Evolutionary conservation across 2,888 invertebrate species (phyloP).

Genomic region (Trichogramma evanescens): DNA sequence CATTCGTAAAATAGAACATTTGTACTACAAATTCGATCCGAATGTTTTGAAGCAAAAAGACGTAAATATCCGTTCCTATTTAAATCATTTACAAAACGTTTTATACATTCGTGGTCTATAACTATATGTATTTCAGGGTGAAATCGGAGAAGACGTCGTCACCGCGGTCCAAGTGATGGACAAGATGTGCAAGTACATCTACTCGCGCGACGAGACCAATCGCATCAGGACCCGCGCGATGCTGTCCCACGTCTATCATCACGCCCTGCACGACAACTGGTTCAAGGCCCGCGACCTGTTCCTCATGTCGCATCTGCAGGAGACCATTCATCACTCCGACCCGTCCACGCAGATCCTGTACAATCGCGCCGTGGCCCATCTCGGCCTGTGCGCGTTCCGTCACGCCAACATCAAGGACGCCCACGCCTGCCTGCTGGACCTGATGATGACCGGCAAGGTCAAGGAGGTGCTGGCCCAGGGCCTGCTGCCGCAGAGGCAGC

Average conservation of each 20-base stretch:
- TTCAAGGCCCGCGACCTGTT: slow-evolving; percentile 88
- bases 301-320: slow-evolving; percentile 96
- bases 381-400: slow-evolving; percentile 96
- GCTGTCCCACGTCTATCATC: slow-evolving; percentile 95
- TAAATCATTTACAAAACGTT: no score
- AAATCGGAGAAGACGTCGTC: slow-evolving; percentile 55
- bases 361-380: slow-evolving; percentile 96
- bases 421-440: slow-evolving; percentile 95
- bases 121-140: slow-evolving; percentile 45
- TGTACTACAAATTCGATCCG: slow-evolving; percentile 95
- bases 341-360: slow-evolving; percentile 95
- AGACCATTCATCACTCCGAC: slow-evolving; percentile 96
- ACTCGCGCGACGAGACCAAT: slow-evolving; percentile 87
- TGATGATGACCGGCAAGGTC: slow-evolving; percentile 97
- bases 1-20: slow-evolving; percentile 91
- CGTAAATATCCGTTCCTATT: slow-evolving; percentile 39
- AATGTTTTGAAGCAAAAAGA: slow-evolving; percentile 70
- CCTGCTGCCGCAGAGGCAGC: slow-evolving; percentile 76
- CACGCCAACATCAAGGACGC: slow-evolving; percentile 96
- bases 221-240: slow-evolving; percentile 92
- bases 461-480: slow-evolving; percentile 96
- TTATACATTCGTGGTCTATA: no score
- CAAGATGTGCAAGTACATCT: slow-evolving; percentile 90
- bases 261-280: slow-evolving; percentile 96
- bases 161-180: slow-evolving; percentile 88